These are phyloP conservation scores for Myiopsitta monachus DNA, from an alignment of 2,113 vertebrate species.

Conservation along the genomic window DNA sequence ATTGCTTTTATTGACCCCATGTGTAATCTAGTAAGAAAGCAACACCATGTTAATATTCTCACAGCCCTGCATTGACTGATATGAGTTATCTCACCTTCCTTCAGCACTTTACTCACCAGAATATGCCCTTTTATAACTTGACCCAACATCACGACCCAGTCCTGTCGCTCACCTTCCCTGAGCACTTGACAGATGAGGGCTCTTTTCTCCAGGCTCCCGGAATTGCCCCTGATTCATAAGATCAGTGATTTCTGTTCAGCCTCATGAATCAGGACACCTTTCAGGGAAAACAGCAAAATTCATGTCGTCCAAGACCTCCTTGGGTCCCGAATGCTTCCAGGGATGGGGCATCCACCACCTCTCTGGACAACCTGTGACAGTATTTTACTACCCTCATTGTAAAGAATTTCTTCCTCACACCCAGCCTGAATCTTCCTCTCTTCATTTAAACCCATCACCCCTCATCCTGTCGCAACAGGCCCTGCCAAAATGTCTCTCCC, in stretches of 20 bases:
- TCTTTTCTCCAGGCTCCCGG: not conserved
- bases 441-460: not conserved
- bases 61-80: not conserved
- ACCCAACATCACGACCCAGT: not conserved
- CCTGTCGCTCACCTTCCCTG: not conserved
- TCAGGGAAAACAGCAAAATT: not conserved
- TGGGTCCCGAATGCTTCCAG: not conserved
- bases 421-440: not conserved
- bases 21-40: constrained; percentile 25
- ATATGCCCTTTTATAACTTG: not conserved
- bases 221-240: not conserved
- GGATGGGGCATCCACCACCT: not conserved
- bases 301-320: not conserved
- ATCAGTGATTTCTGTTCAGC: not conserved
- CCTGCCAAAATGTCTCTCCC: not conserved
- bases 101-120: not conserved
- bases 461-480: not conserved
- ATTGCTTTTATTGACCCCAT: constrained; percentile 23
- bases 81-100: not conserved
- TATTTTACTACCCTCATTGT: not conserved
- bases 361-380: not conserved
- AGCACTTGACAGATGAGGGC: not conserved
- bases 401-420: not conserved
- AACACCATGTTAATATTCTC: not conserved
- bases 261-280: not conserved